These are phyloP conservation scores for Acleris holmiana DNA, from an alignment of 2,888 invertebrate species.

Conservation along the genomic window DNA sequence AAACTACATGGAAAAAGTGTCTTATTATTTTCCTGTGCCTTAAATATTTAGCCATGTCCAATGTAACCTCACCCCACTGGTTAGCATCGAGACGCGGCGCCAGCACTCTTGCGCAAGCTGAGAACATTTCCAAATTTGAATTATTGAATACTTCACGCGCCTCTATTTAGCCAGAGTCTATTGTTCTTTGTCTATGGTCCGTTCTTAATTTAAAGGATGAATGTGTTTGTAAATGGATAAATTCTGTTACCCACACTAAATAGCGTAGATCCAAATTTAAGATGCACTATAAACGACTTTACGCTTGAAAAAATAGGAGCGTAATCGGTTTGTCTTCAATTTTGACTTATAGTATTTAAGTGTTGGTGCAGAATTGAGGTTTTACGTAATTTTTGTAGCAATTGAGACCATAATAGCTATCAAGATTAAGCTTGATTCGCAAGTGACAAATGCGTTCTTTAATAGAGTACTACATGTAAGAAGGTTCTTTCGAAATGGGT, in stretches of 20 bases:
- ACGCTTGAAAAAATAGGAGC: no score
- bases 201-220: constrained; percentile 39
- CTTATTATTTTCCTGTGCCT: no score
- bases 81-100: constrained; percentile 62
- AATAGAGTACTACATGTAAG: background rate
- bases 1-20: no score
- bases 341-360: no score
- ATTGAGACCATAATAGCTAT: constrained; percentile 14
- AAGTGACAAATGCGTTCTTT: background rate
- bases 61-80: constrained; percentile 40
- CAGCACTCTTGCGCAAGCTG: constrained; percentile 67
- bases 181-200: constrained; percentile 43
- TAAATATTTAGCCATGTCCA: constrained; percentile 45
- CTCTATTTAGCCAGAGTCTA: constrained; percentile 54
- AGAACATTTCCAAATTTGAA: constrained; percentile 70
- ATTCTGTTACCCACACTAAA: background rate
- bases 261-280: no score
- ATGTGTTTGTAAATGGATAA: constrained; percentile 36
- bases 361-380: background rate
- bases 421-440: constrained; percentile 7
- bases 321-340: no score
- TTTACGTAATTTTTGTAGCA: background rate
- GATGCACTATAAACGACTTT: no score
- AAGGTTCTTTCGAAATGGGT: no score
- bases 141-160: constrained; percentile 67